These are phyloP conservation scores for Ispidina picta DNA, from an alignment of 2,797 vertebrate genomes.

Conservation along the genomic window DNA sequence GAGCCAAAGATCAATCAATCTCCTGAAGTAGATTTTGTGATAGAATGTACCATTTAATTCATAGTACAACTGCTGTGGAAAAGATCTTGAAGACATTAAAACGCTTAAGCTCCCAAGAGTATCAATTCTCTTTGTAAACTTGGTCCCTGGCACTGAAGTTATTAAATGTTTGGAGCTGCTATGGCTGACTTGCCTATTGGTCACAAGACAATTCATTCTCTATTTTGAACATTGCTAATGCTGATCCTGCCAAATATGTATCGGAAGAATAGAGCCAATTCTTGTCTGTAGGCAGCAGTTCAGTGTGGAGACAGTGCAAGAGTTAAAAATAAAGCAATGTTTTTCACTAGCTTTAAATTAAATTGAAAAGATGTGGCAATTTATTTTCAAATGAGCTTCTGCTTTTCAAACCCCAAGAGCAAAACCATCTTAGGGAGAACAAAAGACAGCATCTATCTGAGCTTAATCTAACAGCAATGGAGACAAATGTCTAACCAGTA, in stretches of 20 bases:
- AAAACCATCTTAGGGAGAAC: constrained; percentile 2
- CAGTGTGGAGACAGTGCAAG: neutral
- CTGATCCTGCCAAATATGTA: neutral
- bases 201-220: neutral
- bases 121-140: neutral
- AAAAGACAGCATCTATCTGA: neutral
- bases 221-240: neutral
- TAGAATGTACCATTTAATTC: neutral
- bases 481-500: neutral
- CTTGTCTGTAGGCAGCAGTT: neutral
- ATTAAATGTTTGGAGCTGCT: neutral
- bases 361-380: neutral
- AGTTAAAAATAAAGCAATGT: neutral
- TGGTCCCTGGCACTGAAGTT: neutral
- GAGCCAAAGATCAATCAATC: neutral
- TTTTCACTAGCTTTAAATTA: neutral
- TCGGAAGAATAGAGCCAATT: neutral
- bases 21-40: neutral
- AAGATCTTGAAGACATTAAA: neutral
- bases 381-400: constrained; percentile 19
- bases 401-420: constrained; percentile 29
- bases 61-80: fast-evolving
- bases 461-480: neutral
- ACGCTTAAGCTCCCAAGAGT: neutral
- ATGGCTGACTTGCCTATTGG: no score